Percentiles rank a stretch among this genome's conserved stretches.
phyloP scores from a whole-genome alignment of 2,888 invertebrate genomes.

The Tholera decimalis region DNA sequence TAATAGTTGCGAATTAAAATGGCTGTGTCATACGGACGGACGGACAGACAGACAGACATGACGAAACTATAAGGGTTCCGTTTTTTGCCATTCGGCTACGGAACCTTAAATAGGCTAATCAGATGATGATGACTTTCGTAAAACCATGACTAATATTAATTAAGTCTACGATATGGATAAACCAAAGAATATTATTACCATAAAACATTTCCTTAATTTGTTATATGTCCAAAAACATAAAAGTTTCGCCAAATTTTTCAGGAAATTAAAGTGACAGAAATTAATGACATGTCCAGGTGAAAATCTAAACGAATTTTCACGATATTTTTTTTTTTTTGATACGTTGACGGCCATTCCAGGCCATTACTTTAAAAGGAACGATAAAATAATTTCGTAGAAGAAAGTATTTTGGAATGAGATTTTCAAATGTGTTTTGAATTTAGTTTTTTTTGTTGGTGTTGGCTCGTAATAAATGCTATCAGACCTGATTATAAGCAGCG shows the following conservation, averaged over 20 bases:
- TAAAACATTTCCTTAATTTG: conserved; percentile 14
- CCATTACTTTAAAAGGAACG: neutral
- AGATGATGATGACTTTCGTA: too few relatives aligned
- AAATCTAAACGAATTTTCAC: conserved; percentile 13
- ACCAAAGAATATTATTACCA: neutral
- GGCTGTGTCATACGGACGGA: too few relatives aligned
- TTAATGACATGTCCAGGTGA: conserved; percentile 43
- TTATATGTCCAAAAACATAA: conserved; percentile 5
- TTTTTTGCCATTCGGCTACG: too few relatives aligned
- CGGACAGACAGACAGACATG: too few relatives aligned
- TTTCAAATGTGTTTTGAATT: neutral
- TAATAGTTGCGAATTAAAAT: too few relatives aligned
- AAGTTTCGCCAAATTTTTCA: conserved; percentile 16
- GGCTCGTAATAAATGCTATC: too few relatives aligned
- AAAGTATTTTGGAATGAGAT: neutral
- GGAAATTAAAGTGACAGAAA: conserved; percentile 32
- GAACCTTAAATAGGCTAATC: too few relatives aligned
- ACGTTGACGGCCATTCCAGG: too few relatives aligned
- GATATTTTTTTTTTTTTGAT: conserved; percentile 31
- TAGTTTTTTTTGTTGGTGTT: neutral
- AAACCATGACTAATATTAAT: too few relatives aligned
- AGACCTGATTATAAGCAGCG: too few relatives aligned
- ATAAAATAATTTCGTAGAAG: neutral
- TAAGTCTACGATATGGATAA: neutral
- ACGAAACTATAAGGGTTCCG: too few relatives aligned